phyloP scores from a whole-genome alignment of 2,888 invertebrate genomes.

The Spodoptera picta region DNA sequence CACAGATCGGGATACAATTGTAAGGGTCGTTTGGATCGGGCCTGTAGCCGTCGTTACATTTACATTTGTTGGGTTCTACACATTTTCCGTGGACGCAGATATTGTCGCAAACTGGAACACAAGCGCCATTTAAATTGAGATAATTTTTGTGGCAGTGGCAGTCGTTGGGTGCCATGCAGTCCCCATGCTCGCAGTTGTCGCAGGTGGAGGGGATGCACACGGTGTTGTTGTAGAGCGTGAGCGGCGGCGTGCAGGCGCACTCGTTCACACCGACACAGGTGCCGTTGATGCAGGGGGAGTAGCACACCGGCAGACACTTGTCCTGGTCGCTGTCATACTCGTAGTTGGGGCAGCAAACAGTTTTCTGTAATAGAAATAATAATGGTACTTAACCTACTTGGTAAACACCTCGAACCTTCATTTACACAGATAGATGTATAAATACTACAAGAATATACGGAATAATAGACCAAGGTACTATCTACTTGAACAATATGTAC shows the following conservation, averaged over 20 bases:
- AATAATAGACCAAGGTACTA: no score
- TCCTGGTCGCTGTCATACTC: background rate
- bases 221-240: slow-evolving; percentile 1
- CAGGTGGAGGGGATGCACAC: slow-evolving; percentile 4
- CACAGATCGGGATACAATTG: slow-evolving; percentile 26
- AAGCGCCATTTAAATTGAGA: slow-evolving; percentile 46
- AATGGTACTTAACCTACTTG: background rate
- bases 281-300: slow-evolving; percentile 18
- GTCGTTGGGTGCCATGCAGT: slow-evolving; percentile 71
- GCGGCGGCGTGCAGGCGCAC: slow-evolving; percentile 4
- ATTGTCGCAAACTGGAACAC: slow-evolving; percentile 15
- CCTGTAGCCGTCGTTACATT: slow-evolving; percentile 19
- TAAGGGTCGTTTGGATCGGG: background rate
- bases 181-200: slow-evolving; percentile 43
- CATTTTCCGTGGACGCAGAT: slow-evolving; percentile 7
- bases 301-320: slow-evolving; percentile 19
- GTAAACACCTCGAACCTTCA: no score
- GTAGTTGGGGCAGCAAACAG: slow-evolving; percentile 19
- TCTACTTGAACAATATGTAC: no score
- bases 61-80: slow-evolving; percentile 1
- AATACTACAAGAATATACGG: no score
- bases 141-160: slow-evolving; percentile 78
- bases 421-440: no score
- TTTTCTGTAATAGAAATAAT: slow-evolving; percentile 23
- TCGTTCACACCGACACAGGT: slow-evolving; percentile 5